Conservation (phyloP, 2,113 vertebrate species). For the Xyliphius kryptos region DNA sequence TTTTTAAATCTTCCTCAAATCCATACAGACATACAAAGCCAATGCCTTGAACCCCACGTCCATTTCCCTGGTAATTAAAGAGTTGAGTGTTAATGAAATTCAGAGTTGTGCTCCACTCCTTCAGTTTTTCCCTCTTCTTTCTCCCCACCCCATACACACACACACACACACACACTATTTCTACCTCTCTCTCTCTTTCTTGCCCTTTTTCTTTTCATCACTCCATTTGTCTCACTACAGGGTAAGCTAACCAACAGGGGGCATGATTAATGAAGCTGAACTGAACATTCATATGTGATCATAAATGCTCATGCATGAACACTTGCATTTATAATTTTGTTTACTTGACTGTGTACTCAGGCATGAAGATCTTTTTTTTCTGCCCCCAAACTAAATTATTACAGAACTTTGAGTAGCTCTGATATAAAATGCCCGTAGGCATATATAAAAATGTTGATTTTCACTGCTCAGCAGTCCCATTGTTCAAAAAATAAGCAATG, state of each 20-base stretch:
- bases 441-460: not conserved
- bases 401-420: not conserved
- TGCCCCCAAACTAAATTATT: constrained; percentile 2
- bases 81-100: constrained; percentile 35
- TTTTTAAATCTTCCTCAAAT: constrained; percentile 10
- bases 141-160: not conserved
- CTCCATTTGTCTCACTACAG: constrained; percentile 11
- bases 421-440: not conserved
- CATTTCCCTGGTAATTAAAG: constrained; percentile 38
- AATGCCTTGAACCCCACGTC: constrained; percentile 16
- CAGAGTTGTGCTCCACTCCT: constrained; percentile 19
- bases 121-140: constrained; percentile 2
- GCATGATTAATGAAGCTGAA: constrained; percentile 25
- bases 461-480: not conserved
- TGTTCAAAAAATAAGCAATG: not conserved
- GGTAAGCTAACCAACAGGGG: constrained; percentile 19
- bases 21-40: constrained; percentile 19
- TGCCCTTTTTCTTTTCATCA: not conserved
- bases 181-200: not conserved
- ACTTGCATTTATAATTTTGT: constrained; percentile 30
- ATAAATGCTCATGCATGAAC: constrained; percentile 27
- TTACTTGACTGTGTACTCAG: constrained; percentile 19
- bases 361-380: constrained; percentile 11
- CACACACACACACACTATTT: not conserved
- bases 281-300: constrained; percentile 29